Percentiles rank a stretch among this genome's conserved stretches.
phyloP scores from a whole-genome alignment of 2,797 vertebrate species.

The Malacoraja senta region DNA sequence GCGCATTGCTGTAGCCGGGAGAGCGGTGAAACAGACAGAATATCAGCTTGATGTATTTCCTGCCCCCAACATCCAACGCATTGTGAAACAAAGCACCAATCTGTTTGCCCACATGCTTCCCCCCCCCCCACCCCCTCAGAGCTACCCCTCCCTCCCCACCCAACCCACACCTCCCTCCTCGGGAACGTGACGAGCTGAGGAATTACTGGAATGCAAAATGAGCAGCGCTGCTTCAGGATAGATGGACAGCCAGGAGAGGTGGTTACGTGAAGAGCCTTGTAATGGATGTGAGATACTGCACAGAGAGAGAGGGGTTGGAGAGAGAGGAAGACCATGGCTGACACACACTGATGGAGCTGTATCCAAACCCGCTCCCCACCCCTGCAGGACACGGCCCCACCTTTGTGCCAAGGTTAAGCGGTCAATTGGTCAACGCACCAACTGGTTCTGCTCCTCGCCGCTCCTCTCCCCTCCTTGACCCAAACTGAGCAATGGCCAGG shows the following conservation, averaged over 20 bases:
- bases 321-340: too few species aligned
- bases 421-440: not conserved
- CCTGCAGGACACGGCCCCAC: too few species aligned
- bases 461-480: not conserved
- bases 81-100: not conserved
- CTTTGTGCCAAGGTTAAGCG: not conserved
- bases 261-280: not conserved
- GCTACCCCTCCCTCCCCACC: not conserved
- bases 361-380: too few species aligned
- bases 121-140: not conserved
- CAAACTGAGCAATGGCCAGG: too few species aligned
- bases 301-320: too few species aligned
- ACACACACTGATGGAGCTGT: too few species aligned
- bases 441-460: not conserved
- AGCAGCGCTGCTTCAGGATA: not conserved
- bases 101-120: too few species aligned
- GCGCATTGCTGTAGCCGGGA: not conserved
- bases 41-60: not conserved
- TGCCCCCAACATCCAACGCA: not conserved
- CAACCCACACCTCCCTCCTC: not conserved
- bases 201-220: not conserved
- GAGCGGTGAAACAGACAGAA: too few species aligned
- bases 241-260: not conserved
- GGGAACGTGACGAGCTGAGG: not conserved
- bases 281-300: not conserved